phyloP scores from a whole-genome alignment of 2,113 vertebrate genomes.

The Erythrocercus mccallii region DNA sequence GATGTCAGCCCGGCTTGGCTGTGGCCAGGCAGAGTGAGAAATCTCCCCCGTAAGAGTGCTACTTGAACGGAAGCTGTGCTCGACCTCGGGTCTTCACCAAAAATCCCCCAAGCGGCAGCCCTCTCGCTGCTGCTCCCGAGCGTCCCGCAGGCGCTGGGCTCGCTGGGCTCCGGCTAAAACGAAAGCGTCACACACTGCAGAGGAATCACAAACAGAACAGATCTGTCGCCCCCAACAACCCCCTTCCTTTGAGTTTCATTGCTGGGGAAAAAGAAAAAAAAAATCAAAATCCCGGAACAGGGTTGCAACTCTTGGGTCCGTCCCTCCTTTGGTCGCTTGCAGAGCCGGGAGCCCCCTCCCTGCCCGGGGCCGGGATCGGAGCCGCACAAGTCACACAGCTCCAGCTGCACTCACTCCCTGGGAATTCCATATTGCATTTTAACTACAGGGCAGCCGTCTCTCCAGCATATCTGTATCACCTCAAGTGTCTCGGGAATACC shows the following conservation, averaged over 20 bases:
- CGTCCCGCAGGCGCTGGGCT: neutral
- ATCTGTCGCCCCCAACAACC: neutral
- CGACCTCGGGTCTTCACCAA: neutral
- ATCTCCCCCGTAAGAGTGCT: neutral
- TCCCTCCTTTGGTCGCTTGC: neutral
- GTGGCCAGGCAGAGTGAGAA: neutral
- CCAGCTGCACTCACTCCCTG: neutral
- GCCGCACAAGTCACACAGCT: neutral
- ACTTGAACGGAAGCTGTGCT: conserved; percentile 24
- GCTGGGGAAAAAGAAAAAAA: neutral
- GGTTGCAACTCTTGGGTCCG: neutral
- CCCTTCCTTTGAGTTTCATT: neutral
- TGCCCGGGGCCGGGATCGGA: neutral
- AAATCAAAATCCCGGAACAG: neutral
- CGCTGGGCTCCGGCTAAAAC: neutral
- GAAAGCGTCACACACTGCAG: conserved; percentile 5
- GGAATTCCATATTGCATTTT: neutral
- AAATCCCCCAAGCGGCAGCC: neutral
- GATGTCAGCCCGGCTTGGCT: neutral
- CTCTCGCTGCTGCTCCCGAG: neutral
- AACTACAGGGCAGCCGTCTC: conserved; percentile 9
- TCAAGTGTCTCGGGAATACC: neutral
- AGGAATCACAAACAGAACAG: conserved; percentile 1
- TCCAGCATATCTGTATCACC: neutral
- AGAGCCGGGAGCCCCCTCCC: neutral